A percentile compares a stretch with the other conserved stretches of the same genome.
Conservation (phyloP, 2,797 vertebrate species). For the Falco peregrinus region DNA sequence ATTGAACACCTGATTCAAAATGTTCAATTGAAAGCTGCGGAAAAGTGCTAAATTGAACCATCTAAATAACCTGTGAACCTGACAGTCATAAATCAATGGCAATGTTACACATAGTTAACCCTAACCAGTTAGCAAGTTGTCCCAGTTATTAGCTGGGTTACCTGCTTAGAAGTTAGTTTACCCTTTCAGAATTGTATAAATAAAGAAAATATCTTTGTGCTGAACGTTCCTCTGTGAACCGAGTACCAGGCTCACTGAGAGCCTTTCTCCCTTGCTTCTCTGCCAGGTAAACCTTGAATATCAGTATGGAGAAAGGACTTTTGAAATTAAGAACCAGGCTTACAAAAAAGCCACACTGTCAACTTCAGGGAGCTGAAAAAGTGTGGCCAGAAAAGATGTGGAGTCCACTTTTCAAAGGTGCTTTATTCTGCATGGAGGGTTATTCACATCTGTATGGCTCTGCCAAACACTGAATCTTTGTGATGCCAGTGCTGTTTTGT, state of each 20-base stretch:
- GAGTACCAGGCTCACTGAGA: background rate
- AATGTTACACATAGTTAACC: conserved; percentile 36
- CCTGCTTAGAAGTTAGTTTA: background rate
- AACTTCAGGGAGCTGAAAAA: background rate
- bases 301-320: background rate
- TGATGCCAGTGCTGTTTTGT: background rate
- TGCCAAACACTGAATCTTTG: background rate
- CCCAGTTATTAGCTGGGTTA: background rate
- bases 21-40: conserved; percentile 38
- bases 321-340: background rate
- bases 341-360: background rate
- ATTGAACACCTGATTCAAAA: conserved; percentile 56
- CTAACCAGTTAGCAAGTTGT: conserved; percentile 47
- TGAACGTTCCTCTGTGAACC: background rate
- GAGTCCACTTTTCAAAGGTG: background rate
- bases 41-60: conserved; percentile 52
- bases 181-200: background rate
- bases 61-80: conserved; percentile 34
- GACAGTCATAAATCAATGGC: conserved; percentile 39
- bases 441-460: background rate
- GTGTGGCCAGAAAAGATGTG: background rate
- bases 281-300: background rate
- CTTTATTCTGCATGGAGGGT: background rate
- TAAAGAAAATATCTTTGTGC: background rate
- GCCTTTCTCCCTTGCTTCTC: background rate